Base-by-base conservation (phyloP, 2,888 invertebrate genomes). In the Oscheius myriophilus region DNA sequence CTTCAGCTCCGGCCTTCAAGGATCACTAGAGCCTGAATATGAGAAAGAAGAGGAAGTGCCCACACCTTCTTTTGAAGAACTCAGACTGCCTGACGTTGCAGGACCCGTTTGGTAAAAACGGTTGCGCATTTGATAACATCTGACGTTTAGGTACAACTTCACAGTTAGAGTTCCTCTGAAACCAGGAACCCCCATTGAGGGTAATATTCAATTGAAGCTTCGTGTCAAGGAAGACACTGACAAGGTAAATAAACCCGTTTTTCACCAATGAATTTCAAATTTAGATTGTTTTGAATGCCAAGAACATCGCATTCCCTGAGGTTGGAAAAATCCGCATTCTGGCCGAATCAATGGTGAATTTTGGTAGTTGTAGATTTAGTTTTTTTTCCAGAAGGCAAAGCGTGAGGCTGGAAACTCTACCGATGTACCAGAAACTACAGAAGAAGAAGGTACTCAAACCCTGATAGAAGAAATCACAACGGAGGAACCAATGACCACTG, bases 261-360 rank as follows among this genome's bases (percentile, higher is more conserved):
- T 3, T 33, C 4, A 9, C 4, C 18, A 18, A 14, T 41, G 12
- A 39, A 12, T 25, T n/a, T 21, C 2, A 14, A 16, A 16, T 26
- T 25, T 26, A 62, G 54, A 77, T 77, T 42, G 72, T 77, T 23
- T 51, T 77, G 42, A 75, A 77, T 53, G 67, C 75, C 6, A 70
- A 71, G 23, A 65, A 66, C 42, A 71, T 77, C 16, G 65, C 71
- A 18, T 66, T 77, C 41, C 67, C 71, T 1, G 59, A 72, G 41
- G 51, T 71, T 45, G 67, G 66, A 25, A 72, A 74, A 63, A 69
- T 76, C n/a, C 33, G 43, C 33, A 16, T 66, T 7, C 26, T 66
- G 16, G 14, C 57, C 14, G 66, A 55, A 18, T 23, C 12, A 3
- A 43, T 23, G 39, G 61, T 18, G 3, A 49, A 18, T 49, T 3